Percentiles rank a stretch among this genome's conserved stretches.
These are phyloP conservation scores for Hydrozoanthus tunicans DNA, from an alignment of 64 coral and sea anemone species.

Conservation along the genomic window DNA sequence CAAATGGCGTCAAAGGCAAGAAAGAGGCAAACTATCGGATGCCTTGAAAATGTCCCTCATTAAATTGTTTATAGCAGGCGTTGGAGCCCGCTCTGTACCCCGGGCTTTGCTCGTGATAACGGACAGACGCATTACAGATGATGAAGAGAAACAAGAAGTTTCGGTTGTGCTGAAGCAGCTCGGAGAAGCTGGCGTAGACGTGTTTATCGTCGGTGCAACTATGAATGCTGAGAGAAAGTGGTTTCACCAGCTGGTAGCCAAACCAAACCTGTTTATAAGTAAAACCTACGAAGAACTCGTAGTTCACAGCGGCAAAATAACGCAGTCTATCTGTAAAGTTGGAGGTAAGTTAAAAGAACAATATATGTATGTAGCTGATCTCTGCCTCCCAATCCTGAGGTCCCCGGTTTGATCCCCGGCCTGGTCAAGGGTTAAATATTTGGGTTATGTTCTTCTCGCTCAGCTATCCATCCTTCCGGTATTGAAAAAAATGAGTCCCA, in stretches of 20 bases:
- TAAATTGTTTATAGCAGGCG: not conserved
- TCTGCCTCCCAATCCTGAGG: too few relatives aligned
- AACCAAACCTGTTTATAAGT: not conserved
- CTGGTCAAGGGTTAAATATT: too few relatives aligned
- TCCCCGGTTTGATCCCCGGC: too few relatives aligned
- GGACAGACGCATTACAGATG: not conserved
- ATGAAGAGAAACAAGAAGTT: not conserved
- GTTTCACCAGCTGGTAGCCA: constrained; percentile 1
- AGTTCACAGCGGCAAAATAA: constrained; percentile 20
- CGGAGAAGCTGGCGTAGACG: not conserved
- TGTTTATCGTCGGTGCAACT: constrained; percentile 11
- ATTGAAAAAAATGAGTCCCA: too few relatives aligned
- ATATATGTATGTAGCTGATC: too few relatives aligned
- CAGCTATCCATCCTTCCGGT: too few relatives aligned
- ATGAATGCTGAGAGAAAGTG: not conserved
- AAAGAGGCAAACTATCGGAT: not conserved
- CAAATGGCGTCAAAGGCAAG: not conserved
- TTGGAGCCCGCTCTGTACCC: not conserved
- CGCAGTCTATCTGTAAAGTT: not conserved
- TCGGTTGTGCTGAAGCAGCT: not conserved
- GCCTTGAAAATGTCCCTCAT: not conserved
- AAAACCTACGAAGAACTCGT: not conserved
- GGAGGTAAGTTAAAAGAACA: constrained; percentile 24
- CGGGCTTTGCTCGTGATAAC: constrained; percentile 9
- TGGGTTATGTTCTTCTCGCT: too few relatives aligned